Evolutionary conservation across 2,888 invertebrate genomes (phyloP).

Genomic region (Eledona agricola): DNA sequence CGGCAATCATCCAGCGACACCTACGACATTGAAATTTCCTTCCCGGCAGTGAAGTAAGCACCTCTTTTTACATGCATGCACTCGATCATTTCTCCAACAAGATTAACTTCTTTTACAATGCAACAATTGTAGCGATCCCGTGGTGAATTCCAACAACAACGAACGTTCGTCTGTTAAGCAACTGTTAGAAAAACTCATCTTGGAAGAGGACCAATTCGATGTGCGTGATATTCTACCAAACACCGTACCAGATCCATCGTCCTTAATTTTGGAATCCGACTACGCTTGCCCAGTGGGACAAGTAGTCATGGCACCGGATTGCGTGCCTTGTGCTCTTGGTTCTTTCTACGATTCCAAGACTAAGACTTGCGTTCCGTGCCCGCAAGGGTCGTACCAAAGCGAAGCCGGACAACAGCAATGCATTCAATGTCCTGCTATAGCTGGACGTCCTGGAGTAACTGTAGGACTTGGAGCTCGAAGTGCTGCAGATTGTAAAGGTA

Average conservation of each 20-base stretch:
- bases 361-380: conserved; percentile 83
- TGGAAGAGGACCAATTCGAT: conserved; percentile 94
- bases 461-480: conserved; percentile 87
- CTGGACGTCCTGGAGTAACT: conserved; percentile 89
- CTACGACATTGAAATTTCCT: conserved; percentile 90
- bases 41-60: conserved; percentile 90
- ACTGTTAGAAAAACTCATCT: conserved; percentile 86
- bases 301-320: conserved; percentile 92
- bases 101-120: conserved; percentile 1
- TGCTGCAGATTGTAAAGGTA: conserved; percentile 87
- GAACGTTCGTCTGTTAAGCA: conserved; percentile 85
- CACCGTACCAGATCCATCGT: conserved; percentile 92
- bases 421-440: conserved; percentile 87
- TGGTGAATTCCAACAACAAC: conserved; percentile 85
- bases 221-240: conserved; percentile 93
- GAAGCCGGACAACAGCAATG: conserved; percentile 91
- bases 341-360: conserved; percentile 82
- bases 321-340: conserved; percentile 93
- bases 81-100: conserved; percentile 12
- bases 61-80: conserved; percentile 41
- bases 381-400: conserved; percentile 91
- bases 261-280: conserved; percentile 85
- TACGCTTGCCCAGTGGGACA: conserved; percentile 93
- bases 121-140: conserved; percentile 77
- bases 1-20: conserved; percentile 89